Evolutionary conservation across 53 echinoderm and acorn worm species (phyloP), one percentile per base, ranked within the genome.

Genomic region (Mesocentrotus franciscanus): DNA sequence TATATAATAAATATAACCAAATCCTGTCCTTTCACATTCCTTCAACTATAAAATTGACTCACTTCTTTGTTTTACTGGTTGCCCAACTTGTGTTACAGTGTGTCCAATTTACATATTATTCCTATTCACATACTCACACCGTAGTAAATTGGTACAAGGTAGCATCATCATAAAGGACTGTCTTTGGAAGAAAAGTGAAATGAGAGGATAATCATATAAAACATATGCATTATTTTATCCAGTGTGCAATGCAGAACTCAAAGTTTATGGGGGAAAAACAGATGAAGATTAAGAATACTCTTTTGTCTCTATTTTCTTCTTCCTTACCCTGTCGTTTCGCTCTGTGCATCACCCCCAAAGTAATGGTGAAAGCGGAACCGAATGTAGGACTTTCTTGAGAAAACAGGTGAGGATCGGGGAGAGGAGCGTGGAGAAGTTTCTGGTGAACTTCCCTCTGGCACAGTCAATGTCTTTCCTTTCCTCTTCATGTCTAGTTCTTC

Each of bases 361-460:
- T 58, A 87, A 34, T 34, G 13, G 10, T 93, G 79, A 33, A 93
- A 79, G 61, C 60, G 93, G 60, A 93, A 93, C 2, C 93, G 93
- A 61, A 93, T 83, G 93, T 93, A 93, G 34, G 93, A 93, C 93
- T 81, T 78, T 57, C 93, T 78, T 24, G 78, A 78, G 61, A 93
- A 61, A 24, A 93, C 55, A 8, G 92, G 92, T 12, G 92, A 92
- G 5, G 92, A 71, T 14, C 68, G 56, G 17, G 93, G 93, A 55
- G 93, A 93, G 10, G 60, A 56, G 20, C 32, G 56, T 4, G 78
- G 78, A 30, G 79, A 79, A 29, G 92, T 57, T 35, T 91, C 91
- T 22, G 91, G 91, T 36, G 91, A 91, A 20, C 91, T 91, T 68
- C 92, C 74, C 61, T 57, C 61, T 42, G 78, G 79, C 10, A 93